Base-by-base conservation (phyloP, 2,113 vertebrate genomes). In the rabbit (Oryctolagus cuniculus) region DNA sequence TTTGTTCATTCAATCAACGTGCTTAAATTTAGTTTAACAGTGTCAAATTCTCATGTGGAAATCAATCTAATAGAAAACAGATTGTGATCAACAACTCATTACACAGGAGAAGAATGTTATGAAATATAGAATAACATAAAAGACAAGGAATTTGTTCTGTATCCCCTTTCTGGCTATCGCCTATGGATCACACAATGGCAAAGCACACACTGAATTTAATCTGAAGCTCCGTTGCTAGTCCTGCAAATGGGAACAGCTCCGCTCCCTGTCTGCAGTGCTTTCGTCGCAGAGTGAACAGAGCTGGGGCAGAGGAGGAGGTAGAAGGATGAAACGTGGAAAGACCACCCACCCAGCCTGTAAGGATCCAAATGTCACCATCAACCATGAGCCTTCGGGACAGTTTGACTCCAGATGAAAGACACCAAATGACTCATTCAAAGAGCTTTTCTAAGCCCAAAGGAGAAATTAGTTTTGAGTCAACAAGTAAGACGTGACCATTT, bases 41-140 rank as follows among this genome's bases (percentile, higher is more conserved):
- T 87, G 84, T 83, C 94, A 75, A 66, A 93, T 55, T 73, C 93
- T 92, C 87, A 38, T 7, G 61, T 63, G 83, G 83, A 94, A 95
- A 84, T 82, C 64, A 89, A 77, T 58, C 51, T 84, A 51, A 92
- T 31, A 81, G 67, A 38, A 91, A 96, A 72, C 25, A 94, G 80
- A 78, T 53, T 91, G 84, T 67, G 75, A 95, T 93, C 75, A 73
- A 66, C 87, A 67, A n/a, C 34, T 94, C 61, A 67, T 77, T 86
- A 51, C 88, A 51, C 0, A 2, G 53, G 36, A 94, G 36, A 79
- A 55, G 44, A 55, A 38, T 36, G 10, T 21, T 69, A 55, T 24
- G 38, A 79, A 69, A 84, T 31, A 13, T 6, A 70, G 44, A 91
- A 6, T 58, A 24, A 21, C 66, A 51, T 6, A 31, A 87, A 90